Evolutionary conservation across 2,113 vertebrate species (phyloP).

Genomic region (Cynopterus brachyotis): DNA sequence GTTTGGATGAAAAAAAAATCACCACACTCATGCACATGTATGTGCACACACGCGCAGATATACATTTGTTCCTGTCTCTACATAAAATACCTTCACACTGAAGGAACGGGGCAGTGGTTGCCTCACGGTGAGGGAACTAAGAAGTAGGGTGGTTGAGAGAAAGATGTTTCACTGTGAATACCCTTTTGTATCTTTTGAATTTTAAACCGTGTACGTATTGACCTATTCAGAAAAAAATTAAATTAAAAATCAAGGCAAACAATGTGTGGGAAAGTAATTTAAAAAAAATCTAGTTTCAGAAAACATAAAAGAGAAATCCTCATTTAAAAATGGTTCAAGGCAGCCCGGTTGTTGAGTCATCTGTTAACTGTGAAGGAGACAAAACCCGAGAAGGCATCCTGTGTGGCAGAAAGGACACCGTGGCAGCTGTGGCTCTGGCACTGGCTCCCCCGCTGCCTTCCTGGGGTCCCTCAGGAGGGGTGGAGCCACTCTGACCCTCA

Average conservation of each 20-base stretch:
- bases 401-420: not conserved
- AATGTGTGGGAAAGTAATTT: conserved; percentile 55
- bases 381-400: not conserved
- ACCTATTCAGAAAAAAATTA: conserved; percentile 58
- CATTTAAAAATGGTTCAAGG: conserved; percentile 23
- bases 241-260: conserved; percentile 73
- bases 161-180: conserved; percentile 39
- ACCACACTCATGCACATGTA: not conserved
- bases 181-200: conserved; percentile 65
- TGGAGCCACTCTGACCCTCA: not conserved
- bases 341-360: not conserved
- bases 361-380: not conserved
- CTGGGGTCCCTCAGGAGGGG: not conserved
- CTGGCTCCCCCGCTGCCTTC: not conserved
- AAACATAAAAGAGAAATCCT: conserved; percentile 59
- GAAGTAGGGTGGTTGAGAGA: not conserved
- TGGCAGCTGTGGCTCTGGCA: rapidly evolving
- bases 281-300: conserved; percentile 45
- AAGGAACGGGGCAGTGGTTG: not conserved
- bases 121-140: not conserved
- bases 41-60: not conserved
- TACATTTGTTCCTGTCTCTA: not conserved
- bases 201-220: conserved; percentile 47
- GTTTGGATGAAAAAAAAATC: not conserved
- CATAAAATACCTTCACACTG: not conserved